Percentiles rank a stretch among this genome's conserved stretches.
phyloP scores from a whole-genome alignment of 2,797 vertebrate genomes.

The Hoplostethus mediterraneus region DNA sequence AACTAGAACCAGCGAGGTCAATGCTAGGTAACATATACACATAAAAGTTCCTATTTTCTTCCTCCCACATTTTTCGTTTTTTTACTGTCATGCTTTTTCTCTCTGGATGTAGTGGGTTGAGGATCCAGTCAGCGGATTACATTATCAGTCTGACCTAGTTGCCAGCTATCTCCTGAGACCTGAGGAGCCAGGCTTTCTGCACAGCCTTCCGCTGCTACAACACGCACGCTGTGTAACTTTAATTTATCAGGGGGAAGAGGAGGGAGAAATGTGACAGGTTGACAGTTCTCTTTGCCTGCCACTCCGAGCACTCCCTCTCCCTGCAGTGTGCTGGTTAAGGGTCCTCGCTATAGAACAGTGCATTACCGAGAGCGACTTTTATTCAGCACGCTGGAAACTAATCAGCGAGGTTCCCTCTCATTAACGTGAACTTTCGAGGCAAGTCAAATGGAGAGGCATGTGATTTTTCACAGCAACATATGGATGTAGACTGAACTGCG shows the following conservation, averaged over 20 bases:
- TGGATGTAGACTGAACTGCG: conserved; percentile 19
- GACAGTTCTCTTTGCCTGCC: conserved; percentile 86
- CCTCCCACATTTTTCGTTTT: conserved; percentile 55
- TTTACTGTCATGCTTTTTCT: conserved; percentile 77
- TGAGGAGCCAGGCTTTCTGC: conserved; percentile 83
- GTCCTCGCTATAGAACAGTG: conserved; percentile 74
- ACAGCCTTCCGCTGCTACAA: conserved; percentile 83
- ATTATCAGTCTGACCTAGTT: conserved; percentile 90
- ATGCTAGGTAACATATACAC: conserved; percentile 47
- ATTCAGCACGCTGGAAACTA: conserved; percentile 68
- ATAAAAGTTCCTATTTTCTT: conserved; percentile 70
- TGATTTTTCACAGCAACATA: conserved; percentile 28
- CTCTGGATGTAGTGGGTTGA: conserved; percentile 81
- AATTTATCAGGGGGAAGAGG: conserved; percentile 84
- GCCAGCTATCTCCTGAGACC: conserved; percentile 87
- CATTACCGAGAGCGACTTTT: conserved; percentile 72
- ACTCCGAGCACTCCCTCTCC: conserved; percentile 78
- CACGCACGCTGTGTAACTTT: conserved; percentile 85
- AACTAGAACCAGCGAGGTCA: conserved; percentile 41
- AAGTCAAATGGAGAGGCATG: conserved; percentile 37
- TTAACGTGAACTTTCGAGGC: conserved; percentile 63
- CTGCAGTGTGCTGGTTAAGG: conserved; percentile 77
- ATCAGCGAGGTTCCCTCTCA: conserved; percentile 66
- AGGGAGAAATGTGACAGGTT: conserved; percentile 84
- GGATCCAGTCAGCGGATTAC: conserved; percentile 88